Evolutionary conservation across 2,797 vertebrate genomes (phyloP), one percentile per base, ranked within the genome.

Genomic region (Martes flavigula): DNA sequence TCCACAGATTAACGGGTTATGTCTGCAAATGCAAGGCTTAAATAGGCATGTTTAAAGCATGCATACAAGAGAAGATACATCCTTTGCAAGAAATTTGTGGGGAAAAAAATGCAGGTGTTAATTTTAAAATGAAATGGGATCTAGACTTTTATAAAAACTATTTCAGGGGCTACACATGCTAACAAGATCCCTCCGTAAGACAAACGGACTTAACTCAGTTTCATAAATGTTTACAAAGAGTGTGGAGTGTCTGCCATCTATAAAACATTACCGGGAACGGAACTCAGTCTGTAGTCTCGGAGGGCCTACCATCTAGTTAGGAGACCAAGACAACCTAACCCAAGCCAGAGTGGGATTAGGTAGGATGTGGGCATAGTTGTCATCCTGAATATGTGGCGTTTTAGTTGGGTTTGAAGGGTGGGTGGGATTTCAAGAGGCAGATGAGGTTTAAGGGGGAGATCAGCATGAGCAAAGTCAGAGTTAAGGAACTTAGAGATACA

Each of bases 211-310:
- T 82, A 79, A 66, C 51, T 84, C 54, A 8, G 23, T 38, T 58
- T n/a, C 60, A 30, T 46, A 90, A 87, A 91, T 23, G 4, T 60
- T 85, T 85, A 8, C 32, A 66, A 89, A 81, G 14, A 89, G 64
- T 79, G 8, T 14, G 73, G 43, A 51, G 18, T 62, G n/a, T 68
- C 73, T 75, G 9, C 66, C 21, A 3, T 35, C 13, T 40, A 48
- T 18, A 89, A 97, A 93, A 54, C 20, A 96, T 51, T 25, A 95
- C 84, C 73, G 12, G 68, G 70, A 77, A 54, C 4, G 96, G n/a
- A 66, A 54, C 75, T 68, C 79, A 86, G 51, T 8, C n/a, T 25
- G 15, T 54, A 14, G 51, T 62, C 81, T 90, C 46, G 30, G 40
- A 38, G 1, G 35, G 56, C 73, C 64, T 81, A 5, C 17, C 46